Evolutionary conservation across 2,797 vertebrate genomes (phyloP), one percentile per base, ranked within the genome.

Genomic region (Ctenopoma multispine): DNA sequence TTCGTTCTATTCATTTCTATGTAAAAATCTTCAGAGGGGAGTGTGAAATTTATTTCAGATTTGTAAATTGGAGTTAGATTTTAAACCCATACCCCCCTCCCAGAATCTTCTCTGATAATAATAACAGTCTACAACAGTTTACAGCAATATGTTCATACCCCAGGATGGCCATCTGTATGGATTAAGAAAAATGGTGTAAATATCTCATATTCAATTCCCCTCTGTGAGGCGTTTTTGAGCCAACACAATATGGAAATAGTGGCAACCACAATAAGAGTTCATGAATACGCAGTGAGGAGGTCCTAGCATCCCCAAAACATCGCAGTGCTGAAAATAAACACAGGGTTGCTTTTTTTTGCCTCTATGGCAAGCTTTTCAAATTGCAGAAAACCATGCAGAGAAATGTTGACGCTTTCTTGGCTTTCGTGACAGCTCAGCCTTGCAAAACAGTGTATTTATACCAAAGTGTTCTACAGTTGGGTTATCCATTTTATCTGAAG

Each of bases 41-140:
- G 82, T 86, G 84, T 89, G 89, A 77, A 87, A 90, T 89, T 88
- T 77, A 92, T 90, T 84, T 86, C 66, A 69, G 85, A 90, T 91
- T 91, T 90, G 86, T 80, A 90, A 92, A 90, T 89, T 87, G 76
- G 68, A 86, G 85, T 66, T 80, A 78, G 69, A 84, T 90, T 90
- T 87, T 61, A 75, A 80, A 48, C 75, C 73, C 55, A 15, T 58
- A 29, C 66, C 75, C 68, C 66, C 81, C 70, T 79, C 72, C 87
- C 65, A 55, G 75, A 82, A 81, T 78, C 75, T 24, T 1, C 36
- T 79, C 73, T 75, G 74, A 88, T 86, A 80, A 75, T 77, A 91
- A 85, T 87, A 82, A 84, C 46, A 20, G 74, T 86, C 68, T 81
- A 86, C 85, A 90, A 85, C 83, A 84, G 74, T 91, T 84, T 86